Conservation (phyloP, 2,888 invertebrate species). For the Lasioglossum lativentre region DNA sequence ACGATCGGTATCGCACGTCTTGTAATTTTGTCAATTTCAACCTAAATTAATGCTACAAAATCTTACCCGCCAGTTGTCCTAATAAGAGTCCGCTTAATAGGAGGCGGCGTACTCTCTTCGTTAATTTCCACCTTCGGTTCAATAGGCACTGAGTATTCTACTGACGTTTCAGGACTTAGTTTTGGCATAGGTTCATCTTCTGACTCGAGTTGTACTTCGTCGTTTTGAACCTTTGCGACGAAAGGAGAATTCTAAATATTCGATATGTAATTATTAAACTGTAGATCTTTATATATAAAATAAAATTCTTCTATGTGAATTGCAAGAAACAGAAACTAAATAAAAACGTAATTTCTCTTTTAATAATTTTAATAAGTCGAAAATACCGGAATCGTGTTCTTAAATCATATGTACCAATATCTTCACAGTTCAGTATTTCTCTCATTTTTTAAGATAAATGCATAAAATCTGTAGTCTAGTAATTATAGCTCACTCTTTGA, state of each 20-base stretch:
- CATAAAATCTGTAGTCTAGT: neutral
- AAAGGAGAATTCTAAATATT: neutral
- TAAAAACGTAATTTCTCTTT: too few species aligned
- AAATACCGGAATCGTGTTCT: too few species aligned
- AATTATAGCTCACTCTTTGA: neutral
- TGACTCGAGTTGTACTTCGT: constrained; percentile 61
- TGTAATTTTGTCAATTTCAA: too few species aligned
- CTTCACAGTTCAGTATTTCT: too few species aligned
- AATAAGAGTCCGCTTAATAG: constrained; percentile 79
- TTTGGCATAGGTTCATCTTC: constrained; percentile 72
- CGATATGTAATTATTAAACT: neutral
- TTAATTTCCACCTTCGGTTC: constrained; percentile 75
- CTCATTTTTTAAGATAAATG: neutral
- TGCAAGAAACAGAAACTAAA: too few species aligned
- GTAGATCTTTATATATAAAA: too few species aligned
- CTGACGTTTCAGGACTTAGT: constrained; percentile 70
- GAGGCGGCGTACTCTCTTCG: constrained; percentile 71
- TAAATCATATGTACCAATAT: too few species aligned
- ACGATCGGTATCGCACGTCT: neutral
- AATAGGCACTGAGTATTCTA: constrained; percentile 68
- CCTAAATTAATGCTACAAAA: neutral
- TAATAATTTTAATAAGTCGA: too few species aligned
- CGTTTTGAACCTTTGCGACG: constrained; percentile 56
- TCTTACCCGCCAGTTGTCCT: constrained; percentile 76
- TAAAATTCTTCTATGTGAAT: too few species aligned